A percentile compares a stretch with the other conserved stretches of the same genome.
phyloP scores from a whole-genome alignment of 1,140 invertebrate genomes.

The Delia radicum region DNA sequence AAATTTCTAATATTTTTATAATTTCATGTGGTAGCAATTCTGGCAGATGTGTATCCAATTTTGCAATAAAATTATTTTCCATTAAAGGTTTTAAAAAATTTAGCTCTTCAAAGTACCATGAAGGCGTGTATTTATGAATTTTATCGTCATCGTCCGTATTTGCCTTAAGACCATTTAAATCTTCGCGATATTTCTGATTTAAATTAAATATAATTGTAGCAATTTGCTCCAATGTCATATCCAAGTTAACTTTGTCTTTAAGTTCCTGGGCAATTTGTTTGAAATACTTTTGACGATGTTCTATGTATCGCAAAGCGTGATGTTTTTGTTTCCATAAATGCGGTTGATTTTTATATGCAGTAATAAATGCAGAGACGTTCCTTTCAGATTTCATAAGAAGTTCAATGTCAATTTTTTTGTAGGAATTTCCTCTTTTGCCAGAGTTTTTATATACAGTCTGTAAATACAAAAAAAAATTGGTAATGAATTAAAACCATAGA shows the following conservation, averaged over 20 bases:
- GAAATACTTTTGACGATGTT: background rate
- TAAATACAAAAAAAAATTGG: background rate
- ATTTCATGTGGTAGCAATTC: background rate
- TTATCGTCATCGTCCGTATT: background rate
- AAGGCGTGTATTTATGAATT: background rate
- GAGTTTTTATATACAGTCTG: background rate
- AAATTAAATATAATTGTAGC: background rate
- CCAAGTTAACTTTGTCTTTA: background rate
- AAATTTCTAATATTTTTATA: background rate
- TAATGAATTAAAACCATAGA: background rate
- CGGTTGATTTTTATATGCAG: conserved; percentile 3
- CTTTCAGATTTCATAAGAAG: background rate
- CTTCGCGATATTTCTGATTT: background rate
- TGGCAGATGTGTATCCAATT: background rate
- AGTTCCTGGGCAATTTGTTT: background rate
- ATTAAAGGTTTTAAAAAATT: background rate
- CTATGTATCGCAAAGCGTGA: background rate
- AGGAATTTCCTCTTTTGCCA: background rate
- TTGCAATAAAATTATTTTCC: background rate
- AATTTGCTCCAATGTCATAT: background rate
- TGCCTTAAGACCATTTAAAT: background rate
- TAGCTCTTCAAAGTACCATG: background rate
- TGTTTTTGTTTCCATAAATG: background rate
- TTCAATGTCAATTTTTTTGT: background rate
- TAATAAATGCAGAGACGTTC: background rate